Evolutionary conservation across 2,797 vertebrate genomes (phyloP).

Genomic region (Coreius guichenoti): DNA sequence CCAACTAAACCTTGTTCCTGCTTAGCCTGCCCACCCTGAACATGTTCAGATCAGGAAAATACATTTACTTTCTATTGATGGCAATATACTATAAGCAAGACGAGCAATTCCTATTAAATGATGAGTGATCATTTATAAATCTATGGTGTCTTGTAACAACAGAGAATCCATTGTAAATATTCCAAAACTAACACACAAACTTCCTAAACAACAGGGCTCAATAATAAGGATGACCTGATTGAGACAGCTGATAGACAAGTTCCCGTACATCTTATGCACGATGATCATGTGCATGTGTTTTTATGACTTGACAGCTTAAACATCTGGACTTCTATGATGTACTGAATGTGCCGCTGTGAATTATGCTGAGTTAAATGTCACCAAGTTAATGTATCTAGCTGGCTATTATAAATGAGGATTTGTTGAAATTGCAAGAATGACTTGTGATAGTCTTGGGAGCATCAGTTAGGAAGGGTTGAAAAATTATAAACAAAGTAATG

Average conservation of each 20-base stretch:
- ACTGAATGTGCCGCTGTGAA: not conserved
- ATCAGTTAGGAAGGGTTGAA: constrained; percentile 8
- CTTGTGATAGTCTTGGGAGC: constrained; percentile 2
- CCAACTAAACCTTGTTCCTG: not conserved
- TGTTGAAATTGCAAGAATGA: constrained; percentile 13
- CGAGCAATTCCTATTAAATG: not conserved
- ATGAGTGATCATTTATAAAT: not conserved
- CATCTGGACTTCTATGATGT: not conserved
- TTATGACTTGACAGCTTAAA: not conserved
- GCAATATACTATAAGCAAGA: not conserved
- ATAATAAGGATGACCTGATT: constrained; percentile 1
- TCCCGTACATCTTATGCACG: not conserved
- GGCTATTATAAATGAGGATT: constrained; percentile 22
- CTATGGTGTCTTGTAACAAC: not conserved
- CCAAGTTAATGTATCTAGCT: not conserved
- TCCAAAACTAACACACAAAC: not conserved
- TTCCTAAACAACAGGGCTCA: not conserved
- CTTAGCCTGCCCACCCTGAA: not conserved
- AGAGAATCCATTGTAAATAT: not conserved
- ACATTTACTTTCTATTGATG: not conserved
- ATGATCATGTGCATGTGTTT: not conserved
- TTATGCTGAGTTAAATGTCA: not conserved
- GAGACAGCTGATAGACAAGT: not conserved
- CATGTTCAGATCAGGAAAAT: not conserved
- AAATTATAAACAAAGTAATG: constrained; percentile 27